Conservation (phyloP, 1,140 invertebrate species). For the Platorchestia sp. region DNA sequence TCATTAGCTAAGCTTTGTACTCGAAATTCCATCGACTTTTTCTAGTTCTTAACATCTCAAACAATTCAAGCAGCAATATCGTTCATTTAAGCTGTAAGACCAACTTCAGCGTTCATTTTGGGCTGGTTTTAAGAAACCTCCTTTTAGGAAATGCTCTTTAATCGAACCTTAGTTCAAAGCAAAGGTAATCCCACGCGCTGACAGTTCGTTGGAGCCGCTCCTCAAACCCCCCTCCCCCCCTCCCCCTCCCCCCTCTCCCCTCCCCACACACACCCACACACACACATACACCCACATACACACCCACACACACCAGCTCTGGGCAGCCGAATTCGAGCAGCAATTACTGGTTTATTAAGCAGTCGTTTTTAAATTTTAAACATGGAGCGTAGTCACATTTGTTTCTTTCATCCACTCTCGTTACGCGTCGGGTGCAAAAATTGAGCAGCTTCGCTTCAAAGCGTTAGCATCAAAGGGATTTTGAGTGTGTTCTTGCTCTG, state of each 20-base stretch:
- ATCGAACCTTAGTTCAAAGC: background rate
- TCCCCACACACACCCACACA: too few species aligned
- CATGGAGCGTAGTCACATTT: background rate
- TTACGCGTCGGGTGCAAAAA: background rate
- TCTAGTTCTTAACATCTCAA: background rate
- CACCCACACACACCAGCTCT: background rate
- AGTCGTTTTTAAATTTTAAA: background rate
- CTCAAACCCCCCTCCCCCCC: too few species aligned
- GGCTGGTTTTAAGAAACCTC: background rate
- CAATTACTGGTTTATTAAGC: background rate
- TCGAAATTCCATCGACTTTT: background rate
- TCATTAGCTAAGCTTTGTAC: too few species aligned
- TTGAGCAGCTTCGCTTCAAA: background rate
- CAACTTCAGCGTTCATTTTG: background rate
- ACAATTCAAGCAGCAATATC: background rate
- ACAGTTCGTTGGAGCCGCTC: background rate
- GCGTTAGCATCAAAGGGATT: background rate
- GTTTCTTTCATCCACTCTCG: background rate
- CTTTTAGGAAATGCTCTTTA: background rate
- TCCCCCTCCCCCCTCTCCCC: too few species aligned
- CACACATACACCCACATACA: too few species aligned
- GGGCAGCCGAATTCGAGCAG: background rate
- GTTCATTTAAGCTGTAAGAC: background rate
- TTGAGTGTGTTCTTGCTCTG: background rate
- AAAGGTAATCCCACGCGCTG: background rate